Conservation (phyloP, 2,797 vertebrate genomes). For the Geotria australis region DNA sequence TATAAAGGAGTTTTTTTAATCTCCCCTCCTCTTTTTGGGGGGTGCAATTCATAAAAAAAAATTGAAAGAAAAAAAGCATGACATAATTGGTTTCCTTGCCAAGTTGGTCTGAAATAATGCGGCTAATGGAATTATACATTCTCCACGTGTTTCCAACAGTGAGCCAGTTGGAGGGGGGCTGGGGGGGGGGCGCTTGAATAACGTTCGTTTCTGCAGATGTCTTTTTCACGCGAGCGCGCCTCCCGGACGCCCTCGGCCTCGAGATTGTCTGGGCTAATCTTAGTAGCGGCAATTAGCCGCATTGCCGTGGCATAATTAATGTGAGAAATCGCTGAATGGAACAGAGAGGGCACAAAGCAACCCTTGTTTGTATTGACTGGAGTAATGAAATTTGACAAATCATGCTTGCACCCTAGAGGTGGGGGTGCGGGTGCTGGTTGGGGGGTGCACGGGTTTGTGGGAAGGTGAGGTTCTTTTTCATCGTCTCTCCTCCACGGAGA, state of each 20-base stretch:
- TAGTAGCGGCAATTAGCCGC: background rate
- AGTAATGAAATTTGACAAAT: background rate
- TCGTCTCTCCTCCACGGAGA: background rate
- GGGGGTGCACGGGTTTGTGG: background rate
- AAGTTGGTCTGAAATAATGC: background rate
- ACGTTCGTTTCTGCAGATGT: background rate
- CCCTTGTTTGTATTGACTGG: background rate
- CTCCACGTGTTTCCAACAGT: background rate
- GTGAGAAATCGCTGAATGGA: background rate
- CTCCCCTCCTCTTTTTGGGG: background rate
- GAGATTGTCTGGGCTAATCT: background rate
- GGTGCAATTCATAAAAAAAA: background rate
- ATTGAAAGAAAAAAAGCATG: background rate
- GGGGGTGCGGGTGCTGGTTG: too few relatives aligned
- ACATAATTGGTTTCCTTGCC: background rate
- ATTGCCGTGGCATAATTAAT: background rate
- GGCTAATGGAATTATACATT: background rate
- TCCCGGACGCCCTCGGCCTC: background rate
- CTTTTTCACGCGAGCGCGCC: background rate
- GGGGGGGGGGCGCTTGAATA: background rate
- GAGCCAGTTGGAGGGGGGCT: background rate
- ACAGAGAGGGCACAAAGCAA: background rate
- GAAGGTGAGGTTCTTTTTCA: background rate
- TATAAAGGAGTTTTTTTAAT: background rate
- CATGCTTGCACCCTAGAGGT: background rate